These are phyloP conservation scores for Calephelis nemesis DNA, from an alignment of 1,140 invertebrate genomes.

Conservation along the genomic window DNA sequence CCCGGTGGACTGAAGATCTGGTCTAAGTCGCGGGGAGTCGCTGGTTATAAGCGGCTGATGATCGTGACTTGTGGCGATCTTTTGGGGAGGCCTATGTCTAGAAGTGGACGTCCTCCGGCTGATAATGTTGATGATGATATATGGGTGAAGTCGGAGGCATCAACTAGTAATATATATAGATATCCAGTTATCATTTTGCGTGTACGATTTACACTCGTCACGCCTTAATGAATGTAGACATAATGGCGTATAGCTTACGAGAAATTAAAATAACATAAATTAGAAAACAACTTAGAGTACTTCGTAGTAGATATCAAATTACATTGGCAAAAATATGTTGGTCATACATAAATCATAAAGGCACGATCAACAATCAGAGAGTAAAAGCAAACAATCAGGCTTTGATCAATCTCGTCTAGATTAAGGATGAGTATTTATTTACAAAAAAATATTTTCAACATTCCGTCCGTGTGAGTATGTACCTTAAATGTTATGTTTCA, in stretches of 20 bases:
- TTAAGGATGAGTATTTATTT: not conserved
- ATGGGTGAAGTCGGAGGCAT: too few species aligned
- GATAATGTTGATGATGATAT: too few species aligned
- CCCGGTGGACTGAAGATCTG: too few species aligned
- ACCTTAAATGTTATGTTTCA: too few species aligned
- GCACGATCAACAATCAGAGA: constrained; percentile 41
- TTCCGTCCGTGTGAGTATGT: too few species aligned
- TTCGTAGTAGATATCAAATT: constrained; percentile 20
- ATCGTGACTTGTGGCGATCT: too few species aligned
- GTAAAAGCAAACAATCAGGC: constrained; percentile 29
- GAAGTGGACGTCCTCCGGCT: too few species aligned
- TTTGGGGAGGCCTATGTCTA: too few species aligned
- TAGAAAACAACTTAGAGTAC: constrained; percentile 8
- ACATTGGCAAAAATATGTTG: constrained; percentile 28
- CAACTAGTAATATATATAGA: not conserved
- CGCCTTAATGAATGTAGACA: constrained; percentile 40
- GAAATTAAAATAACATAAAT: constrained; percentile 20
- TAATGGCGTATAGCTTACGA: constrained; percentile 38
- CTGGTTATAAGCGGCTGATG: too few species aligned
- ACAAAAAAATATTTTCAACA: too few species aligned
- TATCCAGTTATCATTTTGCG: constrained; percentile 29
- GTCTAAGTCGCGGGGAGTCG: too few species aligned
- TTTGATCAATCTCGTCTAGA: not conserved
- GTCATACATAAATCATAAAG: constrained; percentile 43
- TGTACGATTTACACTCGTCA: constrained; percentile 27